Evolutionary conservation across 2,797 vertebrate genomes (phyloP).

Genomic region (Tauraco hartlaubi): DNA sequence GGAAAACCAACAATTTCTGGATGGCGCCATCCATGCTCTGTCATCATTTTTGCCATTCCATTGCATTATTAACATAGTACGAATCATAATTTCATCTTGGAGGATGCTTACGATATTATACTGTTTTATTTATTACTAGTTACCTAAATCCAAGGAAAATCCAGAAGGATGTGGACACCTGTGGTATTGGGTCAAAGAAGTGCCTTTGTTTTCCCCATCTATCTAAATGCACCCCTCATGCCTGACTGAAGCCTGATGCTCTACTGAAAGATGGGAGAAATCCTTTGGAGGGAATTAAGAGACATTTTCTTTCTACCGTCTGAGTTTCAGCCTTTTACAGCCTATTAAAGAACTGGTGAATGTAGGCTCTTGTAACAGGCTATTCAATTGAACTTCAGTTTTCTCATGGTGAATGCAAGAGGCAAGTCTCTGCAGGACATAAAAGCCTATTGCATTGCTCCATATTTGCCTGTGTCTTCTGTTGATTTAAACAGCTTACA

Average conservation of each 20-base stretch:
- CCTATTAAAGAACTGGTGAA: neutral
- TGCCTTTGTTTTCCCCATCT: neutral
- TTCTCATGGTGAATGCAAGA: neutral
- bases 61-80: neutral
- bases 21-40: accelerated
- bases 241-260: neutral
- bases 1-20: neutral
- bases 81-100: neutral
- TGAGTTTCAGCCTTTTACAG: neutral
- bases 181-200: neutral
- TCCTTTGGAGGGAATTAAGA: neutral
- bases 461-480: neutral
- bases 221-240: neutral
- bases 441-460: neutral
- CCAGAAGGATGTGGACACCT: neutral
- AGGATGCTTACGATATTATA: neutral
- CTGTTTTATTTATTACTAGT: neutral
- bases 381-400: neutral
- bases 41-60: neutral
- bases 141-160: neutral
- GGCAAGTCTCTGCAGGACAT: neutral
- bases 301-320: neutral
- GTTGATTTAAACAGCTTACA: neutral
- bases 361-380: neutral
- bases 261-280: neutral